Evolutionary conservation across 1,140 invertebrate species (phyloP).

Genomic region (Zeugodacus cucurbitae): DNA sequence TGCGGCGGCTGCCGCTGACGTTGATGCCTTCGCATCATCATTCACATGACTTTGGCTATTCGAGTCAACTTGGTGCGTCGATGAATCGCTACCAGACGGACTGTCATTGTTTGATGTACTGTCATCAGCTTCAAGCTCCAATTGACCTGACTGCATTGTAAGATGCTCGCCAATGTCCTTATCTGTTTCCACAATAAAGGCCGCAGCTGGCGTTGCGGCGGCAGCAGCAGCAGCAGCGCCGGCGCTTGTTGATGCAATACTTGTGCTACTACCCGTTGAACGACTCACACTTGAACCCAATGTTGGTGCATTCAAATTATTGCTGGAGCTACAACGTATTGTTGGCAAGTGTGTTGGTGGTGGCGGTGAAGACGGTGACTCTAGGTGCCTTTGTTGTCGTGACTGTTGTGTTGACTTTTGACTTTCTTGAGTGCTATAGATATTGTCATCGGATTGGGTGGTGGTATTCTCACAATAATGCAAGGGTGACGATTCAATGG

Average conservation of each 20-base stretch:
- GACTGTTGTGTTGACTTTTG: conserved; percentile 35
- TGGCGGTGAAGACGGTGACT: conserved; percentile 1
- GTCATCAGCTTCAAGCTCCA: conserved; percentile 28
- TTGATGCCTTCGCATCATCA: neutral
- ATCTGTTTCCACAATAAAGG: neutral
- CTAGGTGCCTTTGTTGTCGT: neutral
- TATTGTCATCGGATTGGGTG: conserved; percentile 59
- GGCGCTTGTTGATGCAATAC: conserved; percentile 40
- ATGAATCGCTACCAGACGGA: neutral
- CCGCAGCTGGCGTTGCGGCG: neutral
- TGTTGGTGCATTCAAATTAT: conserved; percentile 57
- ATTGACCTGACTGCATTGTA: conserved; percentile 38
- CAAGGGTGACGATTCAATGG: conserved; percentile 58
- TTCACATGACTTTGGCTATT: neutral
- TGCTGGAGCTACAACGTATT: conserved; percentile 59
- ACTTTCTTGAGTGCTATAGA: conserved; percentile 41
- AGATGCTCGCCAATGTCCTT: neutral
- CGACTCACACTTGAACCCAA: conserved; percentile 45
- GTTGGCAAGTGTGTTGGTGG: conserved; percentile 1
- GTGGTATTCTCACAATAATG: conserved; percentile 60
- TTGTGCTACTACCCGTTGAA: conserved; percentile 45
- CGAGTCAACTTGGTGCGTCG: neutral
- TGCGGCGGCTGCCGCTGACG: conserved; percentile 44
- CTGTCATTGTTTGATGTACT: conserved; percentile 38
- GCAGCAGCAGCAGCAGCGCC: neutral